Evolutionary conservation across 2,888 invertebrate genomes (phyloP).

Genomic region (Axea sp.): DNA sequence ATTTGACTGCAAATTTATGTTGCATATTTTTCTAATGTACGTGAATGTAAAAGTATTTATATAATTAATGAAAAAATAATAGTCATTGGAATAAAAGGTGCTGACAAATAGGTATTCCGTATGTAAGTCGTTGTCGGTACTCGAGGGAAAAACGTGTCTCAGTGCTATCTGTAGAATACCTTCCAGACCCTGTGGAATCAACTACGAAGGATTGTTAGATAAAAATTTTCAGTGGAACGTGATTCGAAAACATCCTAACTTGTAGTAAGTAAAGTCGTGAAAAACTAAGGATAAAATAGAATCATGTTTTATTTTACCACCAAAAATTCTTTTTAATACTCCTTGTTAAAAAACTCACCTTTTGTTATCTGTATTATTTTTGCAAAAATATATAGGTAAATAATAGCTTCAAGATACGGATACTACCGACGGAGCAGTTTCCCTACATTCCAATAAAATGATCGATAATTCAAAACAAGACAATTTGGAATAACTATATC

Average conservation of each 20-base stretch:
- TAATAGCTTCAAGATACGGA: too few relatives aligned
- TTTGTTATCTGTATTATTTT: too few relatives aligned
- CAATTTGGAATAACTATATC: too few relatives aligned
- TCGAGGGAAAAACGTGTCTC: conserved; percentile 38
- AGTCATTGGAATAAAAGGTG: conserved; percentile 20
- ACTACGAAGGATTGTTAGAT: conserved; percentile 46
- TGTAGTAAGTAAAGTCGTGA: conserved; percentile 18
- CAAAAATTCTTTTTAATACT: not conserved
- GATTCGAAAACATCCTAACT: conserved; percentile 30
- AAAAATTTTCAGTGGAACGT: conserved; percentile 30
- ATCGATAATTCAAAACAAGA: too few relatives aligned
- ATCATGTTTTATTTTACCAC: not conserved
- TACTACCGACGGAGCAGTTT: too few relatives aligned
- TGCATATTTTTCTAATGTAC: too few relatives aligned
- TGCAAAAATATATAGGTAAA: too few relatives aligned
- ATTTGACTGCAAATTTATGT: too few relatives aligned
- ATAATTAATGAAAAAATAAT: not conserved
- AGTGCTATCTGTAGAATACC: conserved; percentile 56
- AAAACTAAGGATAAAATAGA: not conserved
- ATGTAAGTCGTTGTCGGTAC: conserved; percentile 8
- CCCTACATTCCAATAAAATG: too few relatives aligned
- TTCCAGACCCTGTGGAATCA: conserved; percentile 43
- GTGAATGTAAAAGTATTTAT: too few relatives aligned
- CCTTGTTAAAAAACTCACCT: too few relatives aligned
- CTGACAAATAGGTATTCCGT: conserved; percentile 16